A percentile compares a stretch with the other conserved stretches of the same genome.
Evolutionary conservation across 2,113 vertebrate genomes (phyloP).

Genomic region (Mesocricetus auratus): DNA sequence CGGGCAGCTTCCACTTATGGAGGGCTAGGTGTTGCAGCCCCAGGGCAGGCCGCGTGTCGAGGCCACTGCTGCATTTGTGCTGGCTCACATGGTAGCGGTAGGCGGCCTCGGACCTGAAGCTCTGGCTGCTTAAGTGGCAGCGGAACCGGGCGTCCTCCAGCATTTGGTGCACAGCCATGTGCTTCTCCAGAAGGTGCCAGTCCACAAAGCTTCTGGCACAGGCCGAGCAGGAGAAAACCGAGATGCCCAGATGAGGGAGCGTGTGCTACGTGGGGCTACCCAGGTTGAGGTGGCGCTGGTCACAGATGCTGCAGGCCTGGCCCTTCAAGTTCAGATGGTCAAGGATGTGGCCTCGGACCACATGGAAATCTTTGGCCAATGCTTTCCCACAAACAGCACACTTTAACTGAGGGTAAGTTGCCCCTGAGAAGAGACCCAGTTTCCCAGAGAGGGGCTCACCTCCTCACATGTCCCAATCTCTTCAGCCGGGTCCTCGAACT

Average conservation of each 20-base stretch:
- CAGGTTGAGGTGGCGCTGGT: slow-evolving; percentile 91
- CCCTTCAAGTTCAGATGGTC: slow-evolving; percentile 92
- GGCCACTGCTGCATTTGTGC: slow-evolving; percentile 88
- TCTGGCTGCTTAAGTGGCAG: slow-evolving; percentile 89
- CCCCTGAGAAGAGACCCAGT: slow-evolving; percentile 79
- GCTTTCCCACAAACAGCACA: slow-evolving; percentile 91
- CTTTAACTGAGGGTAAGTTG: slow-evolving; percentile 85
- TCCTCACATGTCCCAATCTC: slow-evolving; percentile 91
- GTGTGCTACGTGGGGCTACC: slow-evolving; percentile 96
- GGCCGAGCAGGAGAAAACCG: slow-evolving; percentile 94
- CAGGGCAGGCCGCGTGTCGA: slow-evolving; percentile 82
- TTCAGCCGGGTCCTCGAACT: slow-evolving; percentile 86
- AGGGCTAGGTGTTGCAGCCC: slow-evolving; percentile 79
- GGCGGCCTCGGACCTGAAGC: slow-evolving; percentile 89
- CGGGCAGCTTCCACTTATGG: slow-evolving; percentile 86
- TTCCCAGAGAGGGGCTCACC: slow-evolving; percentile 88
- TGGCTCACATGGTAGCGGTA: slow-evolving; percentile 94
- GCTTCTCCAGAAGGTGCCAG: slow-evolving; percentile 93
- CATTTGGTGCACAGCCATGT: slow-evolving; percentile 91
- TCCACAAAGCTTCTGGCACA: slow-evolving; percentile 95
- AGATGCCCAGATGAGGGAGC: slow-evolving; percentile 92
- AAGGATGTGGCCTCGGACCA: slow-evolving; percentile 92
- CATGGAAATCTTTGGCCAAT: slow-evolving; percentile 94
- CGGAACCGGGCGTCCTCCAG: slow-evolving; percentile 89
- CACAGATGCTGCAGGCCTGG: slow-evolving; percentile 92